phyloP scores from a whole-genome alignment of 2,797 vertebrate genomes.

The Sebastes nivosus region DNA sequence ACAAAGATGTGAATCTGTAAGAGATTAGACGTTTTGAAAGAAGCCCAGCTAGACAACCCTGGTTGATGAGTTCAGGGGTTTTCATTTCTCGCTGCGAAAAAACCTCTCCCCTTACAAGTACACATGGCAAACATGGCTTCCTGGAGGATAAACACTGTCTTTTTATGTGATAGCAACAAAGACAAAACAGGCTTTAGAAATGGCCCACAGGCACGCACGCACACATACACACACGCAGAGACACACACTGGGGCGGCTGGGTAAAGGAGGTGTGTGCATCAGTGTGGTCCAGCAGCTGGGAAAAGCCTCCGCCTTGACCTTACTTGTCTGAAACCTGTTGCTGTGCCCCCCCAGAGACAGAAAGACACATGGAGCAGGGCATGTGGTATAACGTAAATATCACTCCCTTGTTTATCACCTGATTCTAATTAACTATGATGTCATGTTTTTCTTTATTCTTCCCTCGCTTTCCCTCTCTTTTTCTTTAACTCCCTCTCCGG shows the following conservation, averaged over 20 bases:
- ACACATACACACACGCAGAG: background rate
- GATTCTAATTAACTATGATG: conserved; percentile 86
- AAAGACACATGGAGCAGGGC: conserved; percentile 72
- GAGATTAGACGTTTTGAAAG: conserved; percentile 54
- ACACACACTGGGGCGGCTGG: background rate
- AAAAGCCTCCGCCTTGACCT: conserved; percentile 79
- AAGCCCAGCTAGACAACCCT: conserved; percentile 33
- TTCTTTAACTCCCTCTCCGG: conserved; percentile 27
- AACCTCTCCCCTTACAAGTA: conserved; percentile 57
- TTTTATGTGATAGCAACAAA: conserved; percentile 73
- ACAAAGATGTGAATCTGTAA: conserved; percentile 45
- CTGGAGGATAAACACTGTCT: conserved; percentile 66
- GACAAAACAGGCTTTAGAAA: conserved; percentile 60
- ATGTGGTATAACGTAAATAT: conserved; percentile 84
- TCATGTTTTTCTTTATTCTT: conserved; percentile 75
- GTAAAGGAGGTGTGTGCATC: conserved; percentile 52
- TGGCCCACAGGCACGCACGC: background rate
- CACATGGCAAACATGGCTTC: conserved; percentile 69
- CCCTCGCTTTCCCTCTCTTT: conserved; percentile 42
- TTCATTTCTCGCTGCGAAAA: conserved; percentile 49
- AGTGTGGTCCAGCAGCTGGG: conserved; percentile 79
- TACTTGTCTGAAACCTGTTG: conserved; percentile 77
- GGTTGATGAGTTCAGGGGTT: conserved; percentile 49
- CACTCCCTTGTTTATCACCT: conserved; percentile 81
- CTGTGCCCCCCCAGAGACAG: conserved; percentile 66